Evolutionary conservation across 1,140 invertebrate genomes (phyloP), one percentile per base, ranked within the genome.

Genomic region (Papilio xuthus): DNA sequence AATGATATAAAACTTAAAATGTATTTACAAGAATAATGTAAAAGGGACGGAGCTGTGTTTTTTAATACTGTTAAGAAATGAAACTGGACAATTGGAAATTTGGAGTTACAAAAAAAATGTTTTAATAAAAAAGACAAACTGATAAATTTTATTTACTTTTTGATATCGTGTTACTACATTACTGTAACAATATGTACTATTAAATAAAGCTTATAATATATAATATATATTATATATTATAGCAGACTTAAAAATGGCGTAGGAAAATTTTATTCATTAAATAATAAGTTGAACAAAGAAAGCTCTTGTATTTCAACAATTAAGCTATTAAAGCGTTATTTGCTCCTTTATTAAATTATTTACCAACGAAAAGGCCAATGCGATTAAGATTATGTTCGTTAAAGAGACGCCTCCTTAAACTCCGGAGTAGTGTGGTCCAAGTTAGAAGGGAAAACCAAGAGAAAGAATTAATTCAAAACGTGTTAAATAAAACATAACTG

Each of bases 311-410:
- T 89, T 88, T 83, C 78, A 80, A 84, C 87, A 88, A 89, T 89
- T 88, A 92, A 89, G 84, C 83, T 77, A 82, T 90, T 88, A 87
- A 83, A 77, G 78, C 69, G 79, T 50, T 79, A 85, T 82, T 86
- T 84, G 82, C 77, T 81, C 84, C 79, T 84, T 86, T 82, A 86
- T 85, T 89, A 89, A 92, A 92, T 87, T 87, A 88, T 90, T 90
- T 88, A 85, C 82, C 80, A 80, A 80, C 79, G 84, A 85, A 90
- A 84, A 87, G 86, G 87, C 82, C 83, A 85, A 81, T 79, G 69
- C 80, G 83, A 87, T 90, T 87, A 87, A 86, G 86, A 89, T 90
- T 89, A 84, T 83, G 84, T 88, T 86, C 82, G 84, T 89, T 88
- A 86, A 79, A 70, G 69, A 80, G 69, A 73, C 13, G 71, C 53